Base-by-base conservation (phyloP, 2,888 invertebrate genomes). In the Dynastes grantii region DNA sequence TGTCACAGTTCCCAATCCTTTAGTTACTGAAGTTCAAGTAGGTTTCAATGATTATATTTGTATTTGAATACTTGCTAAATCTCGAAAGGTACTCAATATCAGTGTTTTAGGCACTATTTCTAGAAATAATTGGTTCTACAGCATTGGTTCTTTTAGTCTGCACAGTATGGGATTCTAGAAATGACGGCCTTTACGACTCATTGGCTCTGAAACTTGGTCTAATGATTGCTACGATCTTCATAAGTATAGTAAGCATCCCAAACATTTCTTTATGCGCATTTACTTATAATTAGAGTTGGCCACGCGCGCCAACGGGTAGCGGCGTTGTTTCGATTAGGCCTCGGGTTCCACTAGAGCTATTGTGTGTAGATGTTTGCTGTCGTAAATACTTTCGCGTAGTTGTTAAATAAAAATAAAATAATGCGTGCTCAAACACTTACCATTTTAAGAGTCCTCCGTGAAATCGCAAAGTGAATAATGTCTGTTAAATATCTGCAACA, bases 101-200 rank as follows among this genome's bases (percentile, higher is more conserved):
- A 77, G 8, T 8, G 51, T 40, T 88, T 8, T 92, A 94, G 87
- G 92, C 91, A 3, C 84, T 94, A 13, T 88, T 90, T 11, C 89
- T 93, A 78, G 95, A 95, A 87, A 89, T 91, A 16, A 85, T 93
- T 0, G 90, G 93, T 32, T 93, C 95, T 0, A 88, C 90, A 2
- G 89, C 92, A 0, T 88, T 95, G 22, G 90, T 92, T 64, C 89
- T 95, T 65, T 89, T 95, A 29, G 92, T 92, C 77, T 94, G 94
- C 85, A 92, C 92, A 0, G 89, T 94, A 11, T 95, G 94, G 94
- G 95, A 95, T 87, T 92, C 93, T n/a, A 90, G 93, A 77, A 94
- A 94, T 85, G 86, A 89, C 8, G 89, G 90, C 45, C 92, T 92
- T 82, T 90, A 91, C 27, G 95, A 95, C 81, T 93, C 93, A 0